Evolutionary conservation across 2,113 vertebrate genomes (phyloP).

Genomic region (Zapornia atra): DNA sequence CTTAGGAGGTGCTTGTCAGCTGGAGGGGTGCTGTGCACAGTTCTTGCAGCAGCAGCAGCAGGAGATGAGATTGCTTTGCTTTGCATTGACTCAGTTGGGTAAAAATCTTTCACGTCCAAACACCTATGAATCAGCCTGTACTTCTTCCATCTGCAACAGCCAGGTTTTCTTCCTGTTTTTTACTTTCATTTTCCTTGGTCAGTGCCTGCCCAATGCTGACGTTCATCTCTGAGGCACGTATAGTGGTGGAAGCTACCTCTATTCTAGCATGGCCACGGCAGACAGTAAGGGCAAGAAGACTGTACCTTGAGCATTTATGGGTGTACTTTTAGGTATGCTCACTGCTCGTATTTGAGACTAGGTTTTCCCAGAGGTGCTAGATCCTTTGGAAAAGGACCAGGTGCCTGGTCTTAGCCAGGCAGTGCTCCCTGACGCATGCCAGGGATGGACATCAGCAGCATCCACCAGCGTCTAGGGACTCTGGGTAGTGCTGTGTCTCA

Average conservation of each 20-base stretch:
- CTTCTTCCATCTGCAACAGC: neutral
- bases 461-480: neutral
- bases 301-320: neutral
- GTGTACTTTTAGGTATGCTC: neutral
- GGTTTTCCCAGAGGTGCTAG: neutral
- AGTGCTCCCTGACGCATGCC: rapidly evolving
- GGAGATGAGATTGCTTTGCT: neutral
- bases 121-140: neutral
- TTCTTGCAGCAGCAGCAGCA: neutral
- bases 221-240: neutral
- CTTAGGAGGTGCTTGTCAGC: neutral
- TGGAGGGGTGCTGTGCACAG: neutral
- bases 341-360: neutral
- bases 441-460: neutral
- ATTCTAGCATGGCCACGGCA: neutral
- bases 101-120: neutral
- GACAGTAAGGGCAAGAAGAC: neutral
- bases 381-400: neutral
- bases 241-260: neutral
- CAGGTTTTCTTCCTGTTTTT: neutral
- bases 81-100: neutral
- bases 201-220: neutral
- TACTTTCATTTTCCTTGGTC: neutral
- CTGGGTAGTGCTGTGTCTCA: neutral
- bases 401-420: neutral